phyloP scores from a whole-genome alignment of 2,113 vertebrate species.

The Coptodon rendalli region DNA sequence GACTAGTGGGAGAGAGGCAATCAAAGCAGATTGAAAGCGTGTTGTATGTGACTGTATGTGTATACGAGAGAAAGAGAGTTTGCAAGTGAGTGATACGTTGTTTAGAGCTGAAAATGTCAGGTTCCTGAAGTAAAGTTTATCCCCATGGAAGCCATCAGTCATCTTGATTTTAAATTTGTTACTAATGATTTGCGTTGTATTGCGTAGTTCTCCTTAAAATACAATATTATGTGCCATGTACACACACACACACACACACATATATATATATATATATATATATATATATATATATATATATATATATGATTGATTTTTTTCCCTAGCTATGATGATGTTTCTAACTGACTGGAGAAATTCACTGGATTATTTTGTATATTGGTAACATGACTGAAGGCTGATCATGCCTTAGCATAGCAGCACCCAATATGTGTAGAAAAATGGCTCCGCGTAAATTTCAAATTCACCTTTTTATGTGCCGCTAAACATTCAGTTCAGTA shows the following conservation, averaged over 20 bases:
- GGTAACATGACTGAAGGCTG: not conserved
- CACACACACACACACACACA: no score
- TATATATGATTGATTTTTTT: no score
- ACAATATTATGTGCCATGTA: not conserved
- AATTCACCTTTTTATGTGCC: not conserved
- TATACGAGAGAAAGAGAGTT: not conserved
- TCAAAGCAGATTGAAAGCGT: constrained; percentile 27
- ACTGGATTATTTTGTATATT: not conserved
- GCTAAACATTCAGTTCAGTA: not conserved
- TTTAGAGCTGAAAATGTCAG: constrained; percentile 35
- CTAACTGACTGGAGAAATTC: not conserved
- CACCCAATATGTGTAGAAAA: not conserved
- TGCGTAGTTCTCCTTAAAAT: not conserved
- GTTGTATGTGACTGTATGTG: not conserved
- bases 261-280: no score
- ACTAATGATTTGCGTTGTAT: constrained; percentile 10
- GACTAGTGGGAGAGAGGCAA: constrained; percentile 35
- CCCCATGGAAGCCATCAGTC: constrained; percentile 23
- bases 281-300: no score
- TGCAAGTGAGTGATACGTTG: constrained; percentile 7
- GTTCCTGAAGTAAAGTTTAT: not conserved
- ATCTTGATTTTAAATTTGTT: constrained; percentile 21
- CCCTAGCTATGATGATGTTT: not conserved
- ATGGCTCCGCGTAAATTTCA: not conserved
- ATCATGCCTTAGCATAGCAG: not conserved